These are phyloP conservation scores for Trichosurus vulpecula DNA, from an alignment of 2,797 vertebrate genomes.

Conservation along the genomic window DNA sequence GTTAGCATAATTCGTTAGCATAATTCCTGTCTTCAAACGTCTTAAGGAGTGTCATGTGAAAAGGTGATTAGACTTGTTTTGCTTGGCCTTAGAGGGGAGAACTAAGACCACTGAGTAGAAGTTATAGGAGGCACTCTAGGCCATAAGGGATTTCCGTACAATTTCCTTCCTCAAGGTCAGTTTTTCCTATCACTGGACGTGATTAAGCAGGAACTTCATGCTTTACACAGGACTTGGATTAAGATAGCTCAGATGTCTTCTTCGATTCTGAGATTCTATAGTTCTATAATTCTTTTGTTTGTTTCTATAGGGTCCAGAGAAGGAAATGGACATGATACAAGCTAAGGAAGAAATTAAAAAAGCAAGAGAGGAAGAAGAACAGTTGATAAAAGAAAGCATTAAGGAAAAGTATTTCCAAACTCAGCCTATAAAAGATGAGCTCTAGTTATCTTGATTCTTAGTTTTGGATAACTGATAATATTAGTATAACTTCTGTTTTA, in stretches of 20 bases:
- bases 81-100: neutral
- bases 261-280: neutral
- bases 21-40: neutral
- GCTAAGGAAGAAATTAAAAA: slow-evolving; percentile 77
- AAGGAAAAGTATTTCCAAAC: slow-evolving; percentile 16
- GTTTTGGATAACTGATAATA: slow-evolving; percentile 17
- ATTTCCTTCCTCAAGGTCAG: neutral
- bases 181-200: neutral
- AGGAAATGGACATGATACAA: slow-evolving; percentile 85
- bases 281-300: neutral
- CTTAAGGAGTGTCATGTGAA: neutral
- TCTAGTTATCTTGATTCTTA: slow-evolving; percentile 47
- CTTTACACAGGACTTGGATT: neutral
- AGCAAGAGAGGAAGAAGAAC: slow-evolving; percentile 57
- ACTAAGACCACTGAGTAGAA: neutral
- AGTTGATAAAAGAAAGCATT: slow-evolving; percentile 20
- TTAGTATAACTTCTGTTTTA: neutral
- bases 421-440: slow-evolving; percentile 30
- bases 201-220: neutral
- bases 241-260: neutral
- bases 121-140: neutral
- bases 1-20: neutral
- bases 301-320: slow-evolving; percentile 86
- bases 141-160: neutral
- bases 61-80: neutral